A percentile compares a stretch with the other conserved stretches of the same genome.
These are phyloP conservation scores for Alca torda DNA, from an alignment of 2,797 vertebrate species.

Conservation along the genomic window DNA sequence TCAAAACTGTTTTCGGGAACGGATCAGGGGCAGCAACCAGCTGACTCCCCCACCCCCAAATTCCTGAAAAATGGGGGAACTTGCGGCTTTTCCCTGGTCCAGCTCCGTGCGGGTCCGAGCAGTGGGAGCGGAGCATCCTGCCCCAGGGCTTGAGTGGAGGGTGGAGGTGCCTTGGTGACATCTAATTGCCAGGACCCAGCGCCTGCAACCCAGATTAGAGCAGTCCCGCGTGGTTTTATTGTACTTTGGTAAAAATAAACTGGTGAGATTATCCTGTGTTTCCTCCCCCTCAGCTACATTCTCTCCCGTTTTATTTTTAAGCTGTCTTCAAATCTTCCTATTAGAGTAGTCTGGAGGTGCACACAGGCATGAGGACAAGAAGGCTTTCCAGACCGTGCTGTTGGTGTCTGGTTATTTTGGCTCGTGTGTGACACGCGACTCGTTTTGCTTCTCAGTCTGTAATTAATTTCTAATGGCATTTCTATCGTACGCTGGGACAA, in stretches of 20 bases:
- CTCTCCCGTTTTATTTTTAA: conserved; percentile 37
- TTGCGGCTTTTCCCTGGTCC: neutral
- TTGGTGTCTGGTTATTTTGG: neutral
- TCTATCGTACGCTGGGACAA: neutral
- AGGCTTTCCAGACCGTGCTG: neutral
- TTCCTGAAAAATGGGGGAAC: rapidly evolving
- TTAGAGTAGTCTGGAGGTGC: neutral
- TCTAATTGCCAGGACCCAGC: neutral
- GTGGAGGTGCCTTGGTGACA: neutral
- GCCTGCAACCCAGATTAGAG: neutral
- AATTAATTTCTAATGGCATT: conserved; percentile 56
- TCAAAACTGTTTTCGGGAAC: neutral
- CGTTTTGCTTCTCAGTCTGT: conserved; percentile 6
- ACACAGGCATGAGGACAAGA: neutral
- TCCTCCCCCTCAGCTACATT: neutral
- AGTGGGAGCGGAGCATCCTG: neutral
- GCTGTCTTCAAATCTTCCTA: neutral
- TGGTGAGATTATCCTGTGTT: neutral
- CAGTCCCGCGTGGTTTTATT: neutral
- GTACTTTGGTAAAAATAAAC: conserved; percentile 54
- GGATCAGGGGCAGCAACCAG: neutral
- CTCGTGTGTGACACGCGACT: neutral
- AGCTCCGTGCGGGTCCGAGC: neutral
- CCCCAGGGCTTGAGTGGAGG: neutral
- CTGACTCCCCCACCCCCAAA: neutral